Percentiles rank a stretch among this genome's conserved stretches.
Conservation (phyloP, 2,888 invertebrate genomes). For the Podotricha telesiphe region DNA sequence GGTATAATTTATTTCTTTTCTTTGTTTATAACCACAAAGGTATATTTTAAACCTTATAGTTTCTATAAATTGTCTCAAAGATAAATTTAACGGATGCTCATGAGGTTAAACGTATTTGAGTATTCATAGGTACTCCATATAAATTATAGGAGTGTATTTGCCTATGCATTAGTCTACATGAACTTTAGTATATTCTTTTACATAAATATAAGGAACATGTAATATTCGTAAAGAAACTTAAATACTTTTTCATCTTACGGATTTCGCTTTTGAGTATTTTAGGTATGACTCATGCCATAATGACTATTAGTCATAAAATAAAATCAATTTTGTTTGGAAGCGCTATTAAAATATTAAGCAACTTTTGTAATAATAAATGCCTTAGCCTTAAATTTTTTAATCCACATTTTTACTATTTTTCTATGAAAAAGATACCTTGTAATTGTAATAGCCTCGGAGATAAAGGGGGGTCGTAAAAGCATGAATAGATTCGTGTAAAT, state of each 20-base stretch:
- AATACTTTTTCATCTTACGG: background rate
- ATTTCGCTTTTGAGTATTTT: background rate
- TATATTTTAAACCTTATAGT: too few relatives aligned
- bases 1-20: background rate
- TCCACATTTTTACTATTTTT: background rate
- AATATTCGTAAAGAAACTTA: background rate
- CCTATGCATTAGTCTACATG: constrained; percentile 17
- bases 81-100: background rate
- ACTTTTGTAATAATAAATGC: too few relatives aligned
- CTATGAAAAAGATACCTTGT: background rate
- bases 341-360: too few relatives aligned
- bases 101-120: constrained; percentile 13
- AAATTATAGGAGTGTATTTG: constrained; percentile 20
- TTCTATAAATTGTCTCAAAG: constrained; percentile 9
- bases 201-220: constrained; percentile 12
- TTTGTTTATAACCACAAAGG: background rate
- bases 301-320: too few relatives aligned
- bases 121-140: constrained; percentile 18
- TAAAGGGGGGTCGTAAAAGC: constrained; percentile 10
- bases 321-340: too few relatives aligned
- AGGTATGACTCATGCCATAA: background rate
- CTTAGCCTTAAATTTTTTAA: background rate
- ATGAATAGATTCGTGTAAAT: constrained; percentile 17
- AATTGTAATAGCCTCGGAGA: constrained; percentile 13
- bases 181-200: constrained; percentile 10